Evolutionary conservation across 2,888 invertebrate genomes (phyloP).

Genomic region (Linnaemya tessellans): DNA sequence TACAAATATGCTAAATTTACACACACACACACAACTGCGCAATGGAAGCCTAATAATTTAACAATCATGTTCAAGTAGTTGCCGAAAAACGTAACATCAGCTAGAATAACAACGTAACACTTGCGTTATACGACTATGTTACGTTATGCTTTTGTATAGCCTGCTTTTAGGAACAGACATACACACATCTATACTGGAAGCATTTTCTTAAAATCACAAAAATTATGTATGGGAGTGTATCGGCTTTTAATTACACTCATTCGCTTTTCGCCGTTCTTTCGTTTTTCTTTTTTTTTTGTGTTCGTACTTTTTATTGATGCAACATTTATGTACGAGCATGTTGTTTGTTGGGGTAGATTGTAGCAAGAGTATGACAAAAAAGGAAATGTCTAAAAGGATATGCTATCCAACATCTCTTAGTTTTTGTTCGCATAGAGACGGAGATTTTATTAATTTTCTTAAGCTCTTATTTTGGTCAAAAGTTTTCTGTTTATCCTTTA

Average conservation of each 20-base stretch:
- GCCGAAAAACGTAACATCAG: too few relatives aligned
- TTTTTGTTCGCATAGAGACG: background rate
- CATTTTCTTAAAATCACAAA: slow-evolving; percentile 28
- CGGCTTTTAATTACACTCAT: background rate
- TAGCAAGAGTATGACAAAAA: background rate
- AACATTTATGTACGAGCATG: background rate
- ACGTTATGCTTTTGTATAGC: background rate
- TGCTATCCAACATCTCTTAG: slow-evolving; percentile 21
- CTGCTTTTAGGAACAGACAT: slow-evolving; percentile 1
- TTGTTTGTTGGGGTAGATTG: background rate
- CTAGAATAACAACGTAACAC: too few relatives aligned
- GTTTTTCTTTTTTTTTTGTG: slow-evolving; percentile 16
- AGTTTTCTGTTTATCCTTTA: slow-evolving; percentile 27
- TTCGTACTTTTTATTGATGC: slow-evolving; percentile 33
- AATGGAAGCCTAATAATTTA: too few relatives aligned
- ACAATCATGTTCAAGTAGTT: too few relatives aligned
- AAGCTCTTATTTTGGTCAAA: slow-evolving; percentile 28
- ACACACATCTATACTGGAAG: too few relatives aligned
- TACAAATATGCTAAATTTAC: too few relatives aligned
- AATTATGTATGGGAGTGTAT: background rate
- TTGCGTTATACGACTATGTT: too few relatives aligned
- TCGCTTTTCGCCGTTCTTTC: slow-evolving; percentile 40
- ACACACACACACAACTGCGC: too few relatives aligned
- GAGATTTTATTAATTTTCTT: slow-evolving; percentile 13
- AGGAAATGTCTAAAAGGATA: slow-evolving; percentile 25